Evolutionary conservation across 2,888 invertebrate genomes (phyloP).

Genomic region (Sinelater perroti): DNA sequence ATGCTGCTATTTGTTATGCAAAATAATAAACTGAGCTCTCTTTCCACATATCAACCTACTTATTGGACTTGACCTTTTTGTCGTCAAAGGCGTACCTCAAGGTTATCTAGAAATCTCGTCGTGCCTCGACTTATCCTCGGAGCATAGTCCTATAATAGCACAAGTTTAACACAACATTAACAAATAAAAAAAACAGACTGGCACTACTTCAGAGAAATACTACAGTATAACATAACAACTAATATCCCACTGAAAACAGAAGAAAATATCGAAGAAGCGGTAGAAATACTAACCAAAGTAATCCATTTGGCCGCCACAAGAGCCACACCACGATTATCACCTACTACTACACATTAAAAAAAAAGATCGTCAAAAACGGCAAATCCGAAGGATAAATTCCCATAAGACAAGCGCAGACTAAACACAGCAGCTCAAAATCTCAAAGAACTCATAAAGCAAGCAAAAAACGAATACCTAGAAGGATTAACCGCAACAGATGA

Average conservation of each 20-base stretch:
- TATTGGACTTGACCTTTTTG: neutral
- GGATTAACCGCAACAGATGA: too few relatives aligned
- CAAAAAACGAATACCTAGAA: too few relatives aligned
- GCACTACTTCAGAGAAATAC: slow-evolving; percentile 15
- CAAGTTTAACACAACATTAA: slow-evolving; percentile 1
- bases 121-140: slow-evolving; percentile 7
- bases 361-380: neutral
- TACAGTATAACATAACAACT: too few relatives aligned
- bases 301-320: too few relatives aligned
- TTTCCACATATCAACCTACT: neutral
- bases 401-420: slow-evolving; percentile 1
- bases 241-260: slow-evolving; percentile 3
- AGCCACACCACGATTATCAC: slow-evolving; percentile 2
- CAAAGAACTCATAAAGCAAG: too few relatives aligned
- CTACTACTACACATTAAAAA: slow-evolving; percentile 1
- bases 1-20: slow-evolving; percentile 3
- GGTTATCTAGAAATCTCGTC: slow-evolving; percentile 11
- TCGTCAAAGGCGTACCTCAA: slow-evolving; percentile 13
- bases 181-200: slow-evolving; percentile 14
- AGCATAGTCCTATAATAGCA: slow-evolving; percentile 4
- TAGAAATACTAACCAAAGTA: too few relatives aligned
- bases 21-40: neutral
- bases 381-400: slow-evolving; percentile 1
- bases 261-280: too few relatives aligned
- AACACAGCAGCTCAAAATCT: too few relatives aligned